These are phyloP conservation scores for Nasonovia ribisnigri DNA, from an alignment of 2,888 invertebrate species.

Conservation along the genomic window DNA sequence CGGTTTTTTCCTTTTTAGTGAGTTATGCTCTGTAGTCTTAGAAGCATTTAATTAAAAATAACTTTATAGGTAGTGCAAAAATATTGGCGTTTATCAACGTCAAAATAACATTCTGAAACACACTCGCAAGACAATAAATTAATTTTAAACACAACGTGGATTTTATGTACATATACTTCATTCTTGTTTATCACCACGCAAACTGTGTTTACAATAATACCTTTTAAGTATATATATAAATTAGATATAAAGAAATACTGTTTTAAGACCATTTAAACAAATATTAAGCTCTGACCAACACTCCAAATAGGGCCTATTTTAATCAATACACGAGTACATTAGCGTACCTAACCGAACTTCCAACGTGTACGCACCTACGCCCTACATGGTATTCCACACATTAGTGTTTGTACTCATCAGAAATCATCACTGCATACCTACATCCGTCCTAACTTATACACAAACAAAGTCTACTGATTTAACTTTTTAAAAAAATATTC, in stretches of 20 bases:
- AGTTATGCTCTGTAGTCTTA: background rate
- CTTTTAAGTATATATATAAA: background rate
- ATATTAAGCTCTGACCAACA: no score
- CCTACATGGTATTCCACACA: background rate
- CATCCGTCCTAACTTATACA: background rate
- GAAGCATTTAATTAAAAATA: background rate
- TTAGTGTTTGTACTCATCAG: background rate
- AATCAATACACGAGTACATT: background rate
- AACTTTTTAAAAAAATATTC: background rate
- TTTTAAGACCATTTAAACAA: background rate
- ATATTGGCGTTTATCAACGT: background rate
- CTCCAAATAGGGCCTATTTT: background rate
- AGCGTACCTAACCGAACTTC: background rate
- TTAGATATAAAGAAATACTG: background rate
- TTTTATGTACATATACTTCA: conserved; percentile 2
- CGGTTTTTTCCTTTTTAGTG: background rate
- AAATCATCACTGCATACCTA: background rate
- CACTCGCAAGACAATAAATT: background rate
- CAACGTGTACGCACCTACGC: no score
- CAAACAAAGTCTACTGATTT: background rate
- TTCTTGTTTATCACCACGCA: background rate
- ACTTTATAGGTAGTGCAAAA: background rate
- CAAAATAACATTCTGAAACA: background rate
- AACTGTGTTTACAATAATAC: background rate
- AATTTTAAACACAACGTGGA: background rate